Base-by-base conservation (phyloP, 2,797 vertebrate genomes). In the Meda fulgida region DNA sequence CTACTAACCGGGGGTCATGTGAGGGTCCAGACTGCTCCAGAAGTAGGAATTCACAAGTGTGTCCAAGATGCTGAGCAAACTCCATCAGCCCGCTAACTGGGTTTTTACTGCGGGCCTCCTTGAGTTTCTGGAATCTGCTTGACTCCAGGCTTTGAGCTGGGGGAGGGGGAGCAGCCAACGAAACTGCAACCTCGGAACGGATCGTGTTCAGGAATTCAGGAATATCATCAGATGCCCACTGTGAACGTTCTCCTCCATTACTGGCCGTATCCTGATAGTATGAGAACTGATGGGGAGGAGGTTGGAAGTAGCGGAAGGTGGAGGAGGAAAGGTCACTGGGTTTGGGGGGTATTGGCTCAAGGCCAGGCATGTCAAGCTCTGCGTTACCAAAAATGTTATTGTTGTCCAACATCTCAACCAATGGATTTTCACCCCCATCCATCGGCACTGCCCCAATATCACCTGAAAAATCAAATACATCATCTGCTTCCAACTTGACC, bases 1-100 rank as follows among this genome's bases (percentile, higher is more conserved):
- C 48, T 21, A 91, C 96, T 93, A 88, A 99, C 98, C 98, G 94
- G 43, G 98, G 98, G 65, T 98, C 97, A 0, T 99, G 98, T 2
- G 97, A 98, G 0, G 98, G 98, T 87, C 98, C 98, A 0, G 96
- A 97, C 92, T 99, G 97, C 89, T 98, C 96, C 13, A 99, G 93
- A 48, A 99, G 94, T 86, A 94, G 87, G 73, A 99, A 98, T 91
- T 99, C 97, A 78, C 98, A 99, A 87, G 93, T 96, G 78, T 97
- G 96, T 76, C 93, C 96, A 6, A 95, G 94, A 93, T 95, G 97
- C 93, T 98, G 97, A 26, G 97, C 96, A 36, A 97, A 98, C 34
- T 98, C 98, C 80, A 97, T 96, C 23, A 98, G 95, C 55, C 97
- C 97, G 2, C 98, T 99, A 88, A 99, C 95, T 0, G 97, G 97